Evolutionary conservation across 2,113 vertebrate species (phyloP).

Genomic region (Cairina moschata): DNA sequence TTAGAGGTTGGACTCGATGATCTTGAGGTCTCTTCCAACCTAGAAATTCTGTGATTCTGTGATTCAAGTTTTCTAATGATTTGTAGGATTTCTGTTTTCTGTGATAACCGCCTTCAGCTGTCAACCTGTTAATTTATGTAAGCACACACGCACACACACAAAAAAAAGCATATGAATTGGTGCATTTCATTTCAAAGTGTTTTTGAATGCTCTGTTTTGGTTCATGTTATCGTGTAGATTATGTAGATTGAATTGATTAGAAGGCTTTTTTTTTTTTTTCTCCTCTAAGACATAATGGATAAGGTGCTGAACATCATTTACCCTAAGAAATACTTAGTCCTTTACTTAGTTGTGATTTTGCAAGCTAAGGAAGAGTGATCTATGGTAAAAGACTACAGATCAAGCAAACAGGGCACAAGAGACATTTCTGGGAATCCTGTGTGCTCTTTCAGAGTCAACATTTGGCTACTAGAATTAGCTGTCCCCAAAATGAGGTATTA

Average conservation of each 20-base stretch:
- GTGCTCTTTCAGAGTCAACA: neutral
- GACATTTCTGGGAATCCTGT: neutral
- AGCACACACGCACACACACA: accelerated
- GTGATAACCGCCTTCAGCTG: neutral
- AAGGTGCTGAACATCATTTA: neutral
- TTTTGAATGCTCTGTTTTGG: neutral
- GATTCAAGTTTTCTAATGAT: neutral
- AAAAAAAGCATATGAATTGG: neutral
- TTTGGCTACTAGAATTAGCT: neutral
- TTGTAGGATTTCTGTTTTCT: neutral
- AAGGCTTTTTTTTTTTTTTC: neutral
- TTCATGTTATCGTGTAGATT: neutral
- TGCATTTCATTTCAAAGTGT: neutral
- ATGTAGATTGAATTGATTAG: neutral
- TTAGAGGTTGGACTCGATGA: too few species aligned
- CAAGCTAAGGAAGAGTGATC: neutral
- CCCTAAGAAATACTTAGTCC: neutral
- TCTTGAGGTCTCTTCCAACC: too few species aligned
- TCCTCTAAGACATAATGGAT: neutral
- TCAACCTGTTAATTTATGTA: neutral
- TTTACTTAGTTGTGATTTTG: neutral
- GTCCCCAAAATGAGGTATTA: neutral
- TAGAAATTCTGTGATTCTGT: too few species aligned
- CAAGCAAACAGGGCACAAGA: neutral
- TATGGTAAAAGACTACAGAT: neutral